A percentile compares a stretch with the other conserved stretches of the same genome.
These are phyloP conservation scores for Malurus cyaneus DNA, from an alignment of 2,113 vertebrate genomes.

Conservation along the genomic window DNA sequence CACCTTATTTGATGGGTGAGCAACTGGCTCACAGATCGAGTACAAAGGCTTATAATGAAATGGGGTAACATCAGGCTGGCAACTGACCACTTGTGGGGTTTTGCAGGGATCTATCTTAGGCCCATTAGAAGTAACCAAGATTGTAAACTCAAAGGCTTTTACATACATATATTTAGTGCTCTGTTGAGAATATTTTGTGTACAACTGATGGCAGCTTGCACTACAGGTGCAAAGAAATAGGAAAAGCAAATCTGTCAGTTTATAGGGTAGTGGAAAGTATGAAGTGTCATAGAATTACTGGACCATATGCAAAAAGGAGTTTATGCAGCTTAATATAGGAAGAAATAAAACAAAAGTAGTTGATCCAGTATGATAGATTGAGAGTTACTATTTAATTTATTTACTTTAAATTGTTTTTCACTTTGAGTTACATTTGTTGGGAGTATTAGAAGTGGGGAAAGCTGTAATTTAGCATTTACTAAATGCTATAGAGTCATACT, in stretches of 20 bases:
- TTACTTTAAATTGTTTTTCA: background rate
- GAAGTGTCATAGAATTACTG: background rate
- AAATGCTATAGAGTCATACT: background rate
- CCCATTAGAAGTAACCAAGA: background rate
- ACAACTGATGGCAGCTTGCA: background rate
- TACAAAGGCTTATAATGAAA: too few species aligned
- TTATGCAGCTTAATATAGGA: background rate
- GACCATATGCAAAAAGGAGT: background rate
- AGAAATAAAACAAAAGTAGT: background rate
- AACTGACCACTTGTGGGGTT: accelerated
- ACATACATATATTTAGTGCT: background rate
- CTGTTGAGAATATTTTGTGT: background rate
- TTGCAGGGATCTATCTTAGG: background rate
- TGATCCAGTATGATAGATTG: background rate
- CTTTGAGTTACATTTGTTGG: accelerated
- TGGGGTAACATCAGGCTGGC: background rate
- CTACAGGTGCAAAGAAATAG: background rate
- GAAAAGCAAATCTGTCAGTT: background rate
- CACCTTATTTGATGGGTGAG: accelerated
- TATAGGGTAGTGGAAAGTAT: background rate
- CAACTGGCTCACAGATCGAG: accelerated
- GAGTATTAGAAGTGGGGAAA: background rate
- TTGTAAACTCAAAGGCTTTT: background rate
- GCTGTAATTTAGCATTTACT: background rate
- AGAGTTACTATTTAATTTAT: background rate